Evolutionary conservation across 2,797 vertebrate species (phyloP), one percentile per base, ranked within the genome.

Genomic region (Atherinosoma microstoma): DNA sequence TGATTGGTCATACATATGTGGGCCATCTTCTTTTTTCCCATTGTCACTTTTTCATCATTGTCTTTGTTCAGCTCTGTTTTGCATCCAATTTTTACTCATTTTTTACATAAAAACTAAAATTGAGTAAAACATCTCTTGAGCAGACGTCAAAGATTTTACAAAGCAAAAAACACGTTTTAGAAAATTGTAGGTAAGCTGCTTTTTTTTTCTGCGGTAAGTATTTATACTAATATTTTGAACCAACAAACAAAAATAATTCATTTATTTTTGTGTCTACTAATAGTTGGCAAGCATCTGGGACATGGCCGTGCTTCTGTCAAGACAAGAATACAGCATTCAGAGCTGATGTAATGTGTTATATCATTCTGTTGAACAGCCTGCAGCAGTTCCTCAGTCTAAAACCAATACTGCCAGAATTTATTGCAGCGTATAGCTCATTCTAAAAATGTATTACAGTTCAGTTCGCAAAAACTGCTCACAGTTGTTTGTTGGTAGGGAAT

Each of bases 121-220:
- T 42, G 13, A 38, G 13, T 13, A 13, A 42, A 42, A 42, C 40
- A 80, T 89, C 85, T 86, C 73, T 73, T 75, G 76, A 60, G 36
- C 69, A 35, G 51, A 35, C 75, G 82, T 86, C 80, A 87, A 83
- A 87, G 77, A 56, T 59, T 29, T 22, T 63, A 78, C 51, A 34
- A 76, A 75, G 67, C 57, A 38, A 76, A 83, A 78, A 63, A 40
- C 57, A 42, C 24, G 24, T 42, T 60, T 45, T 62, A 36, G 34
- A 9, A 73, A 80, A 68, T n/a, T 72, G 54, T 58, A 58, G 64
- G 40, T 73, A 64, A 58, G 51, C 11, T 71, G 2, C 2, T 15
- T 29, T 29, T 27, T 60, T 53, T 67, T 62, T 12, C 11, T 36
- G 42, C 67, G 68, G 54, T 51, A 61, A 56, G 58, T 57, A 45